These are phyloP conservation scores for Nymphalis io DNA, from an alignment of 1,140 invertebrate species.

Conservation along the genomic window DNA sequence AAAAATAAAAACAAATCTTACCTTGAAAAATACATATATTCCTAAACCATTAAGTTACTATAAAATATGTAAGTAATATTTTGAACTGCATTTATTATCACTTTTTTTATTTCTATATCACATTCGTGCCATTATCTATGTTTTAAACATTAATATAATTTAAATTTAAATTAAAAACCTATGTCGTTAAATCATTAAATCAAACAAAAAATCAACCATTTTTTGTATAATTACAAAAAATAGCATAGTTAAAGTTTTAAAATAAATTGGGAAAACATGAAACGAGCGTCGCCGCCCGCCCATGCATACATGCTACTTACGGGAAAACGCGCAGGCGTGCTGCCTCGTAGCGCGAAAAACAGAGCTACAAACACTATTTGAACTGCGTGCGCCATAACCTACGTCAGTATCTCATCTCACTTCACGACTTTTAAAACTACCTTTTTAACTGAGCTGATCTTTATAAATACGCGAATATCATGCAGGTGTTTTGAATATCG, in stretches of 20 bases:
- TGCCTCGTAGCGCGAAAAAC: constrained; percentile 62
- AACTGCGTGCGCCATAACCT: constrained; percentile 53
- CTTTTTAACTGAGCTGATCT: constrained; percentile 44
- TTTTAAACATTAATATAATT: too few relatives aligned
- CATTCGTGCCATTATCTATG: too few relatives aligned
- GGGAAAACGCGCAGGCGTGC: constrained; percentile 68
- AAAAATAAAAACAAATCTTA: too few relatives aligned
- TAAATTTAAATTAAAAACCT: too few relatives aligned
- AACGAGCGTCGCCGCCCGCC: constrained; percentile 57
- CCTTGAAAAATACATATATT: too few relatives aligned
- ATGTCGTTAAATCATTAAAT: too few relatives aligned
- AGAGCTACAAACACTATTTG: constrained; percentile 58
- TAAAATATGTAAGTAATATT: too few relatives aligned
- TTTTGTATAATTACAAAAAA: too few relatives aligned
- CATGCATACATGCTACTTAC: constrained; percentile 61
- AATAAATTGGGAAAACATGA: not conserved
- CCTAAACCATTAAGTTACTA: too few relatives aligned
- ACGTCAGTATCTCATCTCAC: constrained; percentile 54
- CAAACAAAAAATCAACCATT: too few relatives aligned
- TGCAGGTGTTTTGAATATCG: constrained; percentile 78
- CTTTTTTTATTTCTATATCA: too few relatives aligned
- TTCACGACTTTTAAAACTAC: constrained; percentile 42
- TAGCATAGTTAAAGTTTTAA: not conserved
- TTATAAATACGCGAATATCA: constrained; percentile 64
- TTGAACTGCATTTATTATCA: too few relatives aligned